Evolutionary conservation across 2,888 invertebrate genomes (phyloP).

Genomic region (Acanthosepion pharaonis): DNA sequence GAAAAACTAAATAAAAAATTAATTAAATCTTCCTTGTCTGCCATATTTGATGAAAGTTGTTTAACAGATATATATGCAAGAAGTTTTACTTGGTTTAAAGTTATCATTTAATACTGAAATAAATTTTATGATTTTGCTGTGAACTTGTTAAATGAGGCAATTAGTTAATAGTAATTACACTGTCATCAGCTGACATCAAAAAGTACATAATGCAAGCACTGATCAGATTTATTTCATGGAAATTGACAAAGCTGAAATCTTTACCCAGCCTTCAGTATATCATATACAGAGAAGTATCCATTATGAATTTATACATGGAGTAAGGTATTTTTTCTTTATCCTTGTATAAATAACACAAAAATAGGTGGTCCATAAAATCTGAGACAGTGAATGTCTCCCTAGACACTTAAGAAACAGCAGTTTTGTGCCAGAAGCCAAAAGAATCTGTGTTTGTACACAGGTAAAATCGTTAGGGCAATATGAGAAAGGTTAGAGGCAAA

Average conservation of each 20-base stretch:
- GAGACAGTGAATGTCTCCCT: background rate
- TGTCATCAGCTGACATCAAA: background rate
- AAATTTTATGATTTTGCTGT: background rate
- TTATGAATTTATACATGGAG: background rate
- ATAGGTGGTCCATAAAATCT: background rate
- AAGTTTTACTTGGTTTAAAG: background rate
- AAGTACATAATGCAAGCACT: background rate
- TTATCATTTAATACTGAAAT: background rate
- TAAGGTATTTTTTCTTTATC: too few relatives aligned
- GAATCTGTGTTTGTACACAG: background rate
- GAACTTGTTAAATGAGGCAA: background rate
- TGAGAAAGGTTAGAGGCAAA: too few relatives aligned
- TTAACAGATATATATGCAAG: too few relatives aligned
- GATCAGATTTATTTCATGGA: background rate
- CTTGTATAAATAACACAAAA: background rate
- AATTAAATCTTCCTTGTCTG: too few relatives aligned
- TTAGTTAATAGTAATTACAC: background rate
- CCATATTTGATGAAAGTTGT: too few relatives aligned
- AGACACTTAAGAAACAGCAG: background rate
- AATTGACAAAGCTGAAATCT: background rate
- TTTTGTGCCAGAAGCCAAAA: background rate
- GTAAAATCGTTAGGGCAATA: background rate
- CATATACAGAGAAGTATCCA: background rate
- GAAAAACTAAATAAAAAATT: too few relatives aligned
- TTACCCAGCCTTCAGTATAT: background rate